phyloP scores from a whole-genome alignment of 2,113 vertebrate genomes.

The Scartelaos histophorus region DNA sequence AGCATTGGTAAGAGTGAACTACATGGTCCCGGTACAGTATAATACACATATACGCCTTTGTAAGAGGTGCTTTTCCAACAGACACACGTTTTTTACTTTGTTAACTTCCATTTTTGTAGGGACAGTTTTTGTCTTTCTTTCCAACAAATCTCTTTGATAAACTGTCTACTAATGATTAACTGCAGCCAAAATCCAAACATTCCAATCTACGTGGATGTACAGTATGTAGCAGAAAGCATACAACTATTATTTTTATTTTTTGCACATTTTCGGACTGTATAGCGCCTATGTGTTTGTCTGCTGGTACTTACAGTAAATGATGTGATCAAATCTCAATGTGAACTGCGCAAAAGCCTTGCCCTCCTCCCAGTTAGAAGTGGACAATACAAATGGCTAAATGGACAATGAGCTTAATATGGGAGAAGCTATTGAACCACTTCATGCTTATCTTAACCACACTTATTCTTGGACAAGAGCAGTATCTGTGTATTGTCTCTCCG shows the following conservation, averaged over 20 bases:
- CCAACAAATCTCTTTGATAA: constrained; percentile 63
- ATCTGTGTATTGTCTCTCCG: constrained; percentile 70
- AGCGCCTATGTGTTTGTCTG: constrained; percentile 43
- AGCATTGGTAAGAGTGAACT: constrained; percentile 33
- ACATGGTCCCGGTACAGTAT: constrained; percentile 34
- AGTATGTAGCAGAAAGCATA: constrained; percentile 74
- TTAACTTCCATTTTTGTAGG: constrained; percentile 73
- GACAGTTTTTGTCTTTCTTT: constrained; percentile 59
- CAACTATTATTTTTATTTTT: constrained; percentile 55
- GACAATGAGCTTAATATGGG: constrained; percentile 29
- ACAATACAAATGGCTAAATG: constrained; percentile 53
- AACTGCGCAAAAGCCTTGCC: constrained; percentile 41
- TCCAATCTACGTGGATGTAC: constrained; percentile 68
- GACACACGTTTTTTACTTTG: constrained; percentile 74
- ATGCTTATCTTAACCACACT: constrained; percentile 51
- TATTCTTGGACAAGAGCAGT: constrained; percentile 63
- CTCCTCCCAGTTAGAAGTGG: constrained; percentile 25
- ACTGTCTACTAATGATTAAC: constrained; percentile 46
- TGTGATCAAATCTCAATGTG: constrained; percentile 59
- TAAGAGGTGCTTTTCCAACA: constrained; percentile 71
- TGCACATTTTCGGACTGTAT: constrained; percentile 67
- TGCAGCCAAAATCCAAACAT: constrained; percentile 65
- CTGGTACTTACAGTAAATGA: constrained; percentile 41
- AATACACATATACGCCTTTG: constrained; percentile 57
- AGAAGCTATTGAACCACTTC: constrained; percentile 54